Conservation (phyloP, 2,797 vertebrate genomes). For the Pseudochirops cupreus region DNA sequence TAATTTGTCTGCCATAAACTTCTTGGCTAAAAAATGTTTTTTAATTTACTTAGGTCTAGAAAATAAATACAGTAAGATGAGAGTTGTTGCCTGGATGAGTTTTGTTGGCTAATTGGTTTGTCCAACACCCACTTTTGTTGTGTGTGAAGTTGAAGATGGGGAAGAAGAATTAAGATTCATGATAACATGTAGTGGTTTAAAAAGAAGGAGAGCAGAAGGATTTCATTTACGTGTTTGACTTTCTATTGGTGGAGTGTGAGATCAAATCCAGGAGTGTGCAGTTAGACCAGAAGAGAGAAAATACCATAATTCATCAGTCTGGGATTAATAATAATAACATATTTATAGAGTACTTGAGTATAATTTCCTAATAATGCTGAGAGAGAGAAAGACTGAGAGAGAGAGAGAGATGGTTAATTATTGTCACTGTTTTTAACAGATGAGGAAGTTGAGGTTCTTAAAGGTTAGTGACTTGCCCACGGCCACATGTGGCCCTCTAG, state of each 20-base stretch:
- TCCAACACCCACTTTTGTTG: background rate
- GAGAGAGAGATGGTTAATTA: background rate
- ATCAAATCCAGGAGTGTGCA: background rate
- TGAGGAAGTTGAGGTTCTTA: background rate
- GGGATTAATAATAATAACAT: background rate
- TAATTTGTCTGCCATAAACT: background rate
- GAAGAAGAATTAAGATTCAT: background rate
- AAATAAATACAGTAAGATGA: background rate
- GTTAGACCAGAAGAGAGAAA: background rate
- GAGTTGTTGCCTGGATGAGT: background rate
- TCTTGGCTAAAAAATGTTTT: background rate
- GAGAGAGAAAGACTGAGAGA: too few relatives aligned
- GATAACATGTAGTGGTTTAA: background rate
- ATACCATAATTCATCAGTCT: background rate
- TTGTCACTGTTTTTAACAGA: background rate
- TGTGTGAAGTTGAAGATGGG: background rate
- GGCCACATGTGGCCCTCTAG: too few relatives aligned
- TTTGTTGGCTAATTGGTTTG: background rate
- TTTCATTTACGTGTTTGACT: background rate
- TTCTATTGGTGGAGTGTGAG: background rate
- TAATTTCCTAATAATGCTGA: too few relatives aligned
- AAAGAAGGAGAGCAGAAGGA: background rate
- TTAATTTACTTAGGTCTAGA: background rate
- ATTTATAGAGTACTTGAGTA: background rate
- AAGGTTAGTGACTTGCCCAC: background rate